Percentiles rank a stretch among this genome's conserved stretches.
These are phyloP conservation scores for Sinonovacula constricta DNA, from an alignment of 1,140 invertebrate species.

Conservation along the genomic window DNA sequence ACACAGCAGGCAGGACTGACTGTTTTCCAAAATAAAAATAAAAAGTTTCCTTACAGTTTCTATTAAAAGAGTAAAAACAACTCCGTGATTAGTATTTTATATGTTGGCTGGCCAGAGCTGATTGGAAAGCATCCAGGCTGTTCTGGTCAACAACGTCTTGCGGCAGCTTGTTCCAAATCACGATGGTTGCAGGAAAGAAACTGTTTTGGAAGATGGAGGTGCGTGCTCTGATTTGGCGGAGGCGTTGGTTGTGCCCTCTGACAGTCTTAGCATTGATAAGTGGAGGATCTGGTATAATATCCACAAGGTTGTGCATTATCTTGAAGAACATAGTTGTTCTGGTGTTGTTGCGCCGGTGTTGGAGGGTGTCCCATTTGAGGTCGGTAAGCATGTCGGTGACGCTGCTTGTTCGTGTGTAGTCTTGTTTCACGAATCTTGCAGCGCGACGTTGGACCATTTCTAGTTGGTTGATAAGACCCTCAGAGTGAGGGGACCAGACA, in stretches of 20 bases:
- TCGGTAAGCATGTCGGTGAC: conserved; percentile 11
- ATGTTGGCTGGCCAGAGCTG: too few species aligned
- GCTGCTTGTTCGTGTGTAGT: conserved; percentile 8
- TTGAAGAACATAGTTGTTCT: neutral
- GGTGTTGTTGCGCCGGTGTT: neutral
- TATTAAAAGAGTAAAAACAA: too few species aligned
- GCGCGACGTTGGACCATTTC: conserved; percentile 37
- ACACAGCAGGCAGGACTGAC: too few species aligned
- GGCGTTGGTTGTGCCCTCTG: neutral
- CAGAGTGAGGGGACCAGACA: conserved; percentile 16
- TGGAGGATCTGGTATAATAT: neutral
- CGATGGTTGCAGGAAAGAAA: too few species aligned
- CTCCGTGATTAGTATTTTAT: too few species aligned
- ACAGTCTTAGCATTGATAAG: neutral
- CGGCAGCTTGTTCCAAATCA: too few species aligned
- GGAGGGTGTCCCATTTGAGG: conserved; percentile 12
- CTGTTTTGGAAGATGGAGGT: too few species aligned
- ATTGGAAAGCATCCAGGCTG: too few species aligned
- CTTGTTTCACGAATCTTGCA: conserved; percentile 19
- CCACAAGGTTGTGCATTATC: neutral
- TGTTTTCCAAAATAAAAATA: too few species aligned
- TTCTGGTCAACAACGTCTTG: too few species aligned
- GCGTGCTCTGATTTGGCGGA: neutral
- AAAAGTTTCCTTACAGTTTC: too few species aligned
- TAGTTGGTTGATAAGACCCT: conserved; percentile 7